Percentiles rank a stretch among this genome's conserved stretches.
These are phyloP conservation scores for Silurus lanzhouensis DNA, from an alignment of 2,797 vertebrate species.

Conservation along the genomic window DNA sequence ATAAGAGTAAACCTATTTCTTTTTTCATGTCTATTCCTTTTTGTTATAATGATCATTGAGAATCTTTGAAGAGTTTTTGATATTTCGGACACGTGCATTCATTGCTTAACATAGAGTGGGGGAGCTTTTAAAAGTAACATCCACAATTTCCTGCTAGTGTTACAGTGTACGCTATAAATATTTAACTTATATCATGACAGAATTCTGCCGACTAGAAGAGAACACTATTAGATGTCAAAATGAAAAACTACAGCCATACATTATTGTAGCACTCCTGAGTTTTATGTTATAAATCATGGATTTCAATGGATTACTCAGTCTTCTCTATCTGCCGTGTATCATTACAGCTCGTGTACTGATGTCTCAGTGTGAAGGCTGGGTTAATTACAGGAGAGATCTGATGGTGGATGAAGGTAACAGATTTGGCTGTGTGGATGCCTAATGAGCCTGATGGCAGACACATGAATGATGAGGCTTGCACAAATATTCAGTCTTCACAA, in stretches of 20 bases:
- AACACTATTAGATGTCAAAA: not conserved
- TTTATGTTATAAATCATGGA: not conserved
- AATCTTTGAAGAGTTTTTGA: not conserved
- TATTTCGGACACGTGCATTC: not conserved
- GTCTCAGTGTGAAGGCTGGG: constrained; percentile 14
- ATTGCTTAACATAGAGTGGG: not conserved
- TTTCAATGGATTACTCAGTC: not conserved
- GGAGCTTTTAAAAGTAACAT: not conserved
- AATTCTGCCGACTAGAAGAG: not conserved
- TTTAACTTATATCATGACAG: not conserved
- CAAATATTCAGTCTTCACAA: not conserved
- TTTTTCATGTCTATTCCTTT: not conserved
- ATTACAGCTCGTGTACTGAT: constrained; percentile 3
- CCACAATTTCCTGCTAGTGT: too few relatives aligned
- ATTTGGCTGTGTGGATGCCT: constrained; percentile 14
- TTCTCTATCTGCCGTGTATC: constrained; percentile 3
- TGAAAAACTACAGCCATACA: not conserved
- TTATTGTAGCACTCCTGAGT: not conserved
- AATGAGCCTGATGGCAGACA: constrained; percentile 25
- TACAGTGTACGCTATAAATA: not conserved
- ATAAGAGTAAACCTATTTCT: not conserved
- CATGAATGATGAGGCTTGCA: constrained; percentile 23
- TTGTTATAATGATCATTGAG: too few relatives aligned
- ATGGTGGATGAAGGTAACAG: constrained; percentile 22
- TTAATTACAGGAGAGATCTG: constrained; percentile 15